Base-by-base conservation (phyloP, 2,797 vertebrate species). In the Cottoperca gobio region DNA sequence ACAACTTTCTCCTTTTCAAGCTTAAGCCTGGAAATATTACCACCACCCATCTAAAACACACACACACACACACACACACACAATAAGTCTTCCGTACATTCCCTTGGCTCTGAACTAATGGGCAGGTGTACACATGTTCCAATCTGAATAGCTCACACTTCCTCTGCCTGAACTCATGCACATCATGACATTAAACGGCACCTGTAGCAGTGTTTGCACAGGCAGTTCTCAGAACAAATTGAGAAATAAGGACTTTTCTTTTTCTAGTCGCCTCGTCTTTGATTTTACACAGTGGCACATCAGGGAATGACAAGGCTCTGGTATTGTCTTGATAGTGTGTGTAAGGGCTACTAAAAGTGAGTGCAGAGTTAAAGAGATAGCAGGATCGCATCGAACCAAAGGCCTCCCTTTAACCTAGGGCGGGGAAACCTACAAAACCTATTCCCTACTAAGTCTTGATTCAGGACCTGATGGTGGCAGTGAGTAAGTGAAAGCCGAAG, bases 71-170 rank as follows among this genome's bases (percentile, higher is more conserved):
- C n/a, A n/a, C n/a, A n/a, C n/a, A n/a, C n/a, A 90, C 86, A 85
- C 64, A 88, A 82, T 78, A 81, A 72, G 53, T 74, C 81, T 73
- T 59, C 68, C 10, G 69, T 69, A 62, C 84, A 78, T 90, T 89
- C 85, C 70, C 81, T 70, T 49, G 54, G 76, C 87, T 90, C 84
- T 74, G 83, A 90, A 82, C 87, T 86, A 79, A 87, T 24, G 81
- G 91, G 88, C 93, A 94, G 88, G 94, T 89, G 88, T 57, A 78
- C 82, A 91, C 94, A 93, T 77, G 92, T 88, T 74, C 74, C 65
- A 67, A 76, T 78, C 75, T 26, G 67, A 87, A 65, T 68, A 48
- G 53, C 78, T 80, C 57, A 68, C n/a, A 58, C 77, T 78, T 86
- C 75, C 78, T 67, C 50, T 58, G 74, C 72, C 64, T 84, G 48